phyloP scores from a whole-genome alignment of 1,140 invertebrate genomes.

The Tetramorium simillimum region DNA sequence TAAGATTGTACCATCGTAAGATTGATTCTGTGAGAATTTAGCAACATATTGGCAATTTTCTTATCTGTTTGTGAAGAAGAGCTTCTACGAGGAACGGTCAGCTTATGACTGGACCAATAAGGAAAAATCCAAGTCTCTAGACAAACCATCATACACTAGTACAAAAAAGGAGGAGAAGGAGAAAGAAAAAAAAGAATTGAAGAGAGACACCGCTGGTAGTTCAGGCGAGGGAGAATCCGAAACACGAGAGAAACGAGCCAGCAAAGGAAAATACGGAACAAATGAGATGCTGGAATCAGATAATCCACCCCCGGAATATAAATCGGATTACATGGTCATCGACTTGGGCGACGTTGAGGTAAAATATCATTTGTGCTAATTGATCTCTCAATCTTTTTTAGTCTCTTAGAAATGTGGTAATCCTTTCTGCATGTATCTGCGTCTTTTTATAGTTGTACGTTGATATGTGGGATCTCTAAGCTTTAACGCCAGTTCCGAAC shows the following conservation, averaged over 20 bases:
- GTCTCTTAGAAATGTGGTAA: not conserved
- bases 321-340: constrained; percentile 84
- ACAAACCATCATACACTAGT: constrained; percentile 79
- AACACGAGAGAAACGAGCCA: constrained; percentile 74
- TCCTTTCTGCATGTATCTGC: not conserved
- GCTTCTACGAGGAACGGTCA: constrained; percentile 79
- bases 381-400: not conserved
- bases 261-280: constrained; percentile 81
- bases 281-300: constrained; percentile 84
- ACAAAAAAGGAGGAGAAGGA: constrained; percentile 81
- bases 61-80: constrained; percentile 75
- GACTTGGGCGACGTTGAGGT: constrained; percentile 83
- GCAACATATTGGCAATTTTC: not conserved
- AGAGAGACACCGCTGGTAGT: constrained; percentile 60
- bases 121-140: constrained; percentile 82
- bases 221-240: constrained; percentile 73
- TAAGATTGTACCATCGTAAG: not conserved
- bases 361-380: constrained; percentile 48
- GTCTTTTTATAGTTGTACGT: not conserved
- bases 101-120: constrained; percentile 82
- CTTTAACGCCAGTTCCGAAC: not conserved
- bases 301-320: constrained; percentile 82
- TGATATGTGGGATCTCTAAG: not conserved
- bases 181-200: constrained; percentile 80
- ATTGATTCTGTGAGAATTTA: not conserved